These are phyloP conservation scores for Arrhopalites spinosus DNA, from an alignment of 2,888 invertebrate genomes.

Conservation along the genomic window DNA sequence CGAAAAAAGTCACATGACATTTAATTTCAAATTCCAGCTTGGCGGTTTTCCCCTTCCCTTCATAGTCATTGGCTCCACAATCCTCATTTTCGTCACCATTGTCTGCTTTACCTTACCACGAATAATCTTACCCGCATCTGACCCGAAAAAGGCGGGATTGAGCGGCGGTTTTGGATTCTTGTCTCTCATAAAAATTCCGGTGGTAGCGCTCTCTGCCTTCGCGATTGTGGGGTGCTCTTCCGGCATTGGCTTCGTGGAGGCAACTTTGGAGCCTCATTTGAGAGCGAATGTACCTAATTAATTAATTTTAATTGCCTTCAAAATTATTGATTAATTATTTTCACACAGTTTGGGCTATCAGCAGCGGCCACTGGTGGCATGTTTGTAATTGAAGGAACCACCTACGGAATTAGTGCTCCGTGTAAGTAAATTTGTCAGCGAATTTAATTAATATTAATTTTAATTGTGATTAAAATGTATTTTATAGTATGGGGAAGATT, in stretches of 20 bases:
- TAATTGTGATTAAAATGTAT: too few species aligned
- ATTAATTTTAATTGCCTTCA: not conserved
- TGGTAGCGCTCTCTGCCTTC: constrained; percentile 70
- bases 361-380: constrained; percentile 75
- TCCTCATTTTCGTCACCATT: constrained; percentile 58
- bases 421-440: too few species aligned
- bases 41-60: constrained; percentile 61
- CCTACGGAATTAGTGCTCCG: constrained; percentile 79
- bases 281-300: constrained; percentile 60
- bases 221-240: constrained; percentile 78
- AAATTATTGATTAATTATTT: not conserved
- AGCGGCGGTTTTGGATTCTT: constrained; percentile 61
- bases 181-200: constrained; percentile 72
- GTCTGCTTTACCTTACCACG: constrained; percentile 59
- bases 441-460: constrained; percentile 53
- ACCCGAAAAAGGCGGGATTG: too few species aligned
- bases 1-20: not conserved
- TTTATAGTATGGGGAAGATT: constrained; percentile 72
- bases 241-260: constrained; percentile 85
- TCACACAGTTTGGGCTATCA: constrained; percentile 67
- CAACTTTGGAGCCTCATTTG: constrained; percentile 85
- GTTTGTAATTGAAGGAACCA: constrained; percentile 82
- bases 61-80: constrained; percentile 58
- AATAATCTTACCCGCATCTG: not conserved
- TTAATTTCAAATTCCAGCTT: constrained; percentile 45